Percentiles rank a stretch among this genome's conserved stretches.
Conservation (phyloP, 2,888 invertebrate genomes). For the Dynastes maya region DNA sequence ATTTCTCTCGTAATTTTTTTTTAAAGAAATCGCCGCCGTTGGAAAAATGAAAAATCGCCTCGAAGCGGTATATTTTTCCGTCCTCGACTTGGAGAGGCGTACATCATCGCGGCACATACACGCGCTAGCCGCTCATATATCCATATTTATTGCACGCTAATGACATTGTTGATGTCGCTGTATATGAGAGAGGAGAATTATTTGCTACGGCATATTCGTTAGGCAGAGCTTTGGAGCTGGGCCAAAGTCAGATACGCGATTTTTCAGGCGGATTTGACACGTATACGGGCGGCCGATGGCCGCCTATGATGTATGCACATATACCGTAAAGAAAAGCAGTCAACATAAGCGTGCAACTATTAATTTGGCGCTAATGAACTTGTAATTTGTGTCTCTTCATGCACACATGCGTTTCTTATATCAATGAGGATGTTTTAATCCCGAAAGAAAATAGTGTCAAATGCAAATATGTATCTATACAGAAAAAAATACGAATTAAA, state of each 20-base stretch:
- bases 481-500: too few relatives aligned
- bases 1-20: neutral
- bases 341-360: constrained; percentile 31
- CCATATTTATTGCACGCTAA: constrained; percentile 42
- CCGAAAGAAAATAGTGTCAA: too few relatives aligned
- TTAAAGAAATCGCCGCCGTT: neutral
- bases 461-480: too few relatives aligned
- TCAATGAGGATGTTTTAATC: constrained; percentile 26
- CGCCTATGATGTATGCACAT: constrained; percentile 2
- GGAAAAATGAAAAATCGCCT: neutral
- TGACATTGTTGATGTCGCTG: constrained; percentile 37
- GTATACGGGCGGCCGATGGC: neutral
- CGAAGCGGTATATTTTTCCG: neutral
- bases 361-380: constrained; percentile 47
- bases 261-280: constrained; percentile 27
- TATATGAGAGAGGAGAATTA: constrained; percentile 22
- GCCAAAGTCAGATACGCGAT: constrained; percentile 32
- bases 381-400: neutral
- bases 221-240: constrained; percentile 18
- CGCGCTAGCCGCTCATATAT: neutral
- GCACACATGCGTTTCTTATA: constrained; percentile 4
- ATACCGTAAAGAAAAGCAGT: neutral
- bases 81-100: neutral
- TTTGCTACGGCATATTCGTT: constrained; percentile 27
- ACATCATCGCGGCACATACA: neutral